Conservation (phyloP, 1,140 invertebrate genomes). For the Sitobion miscanthi region DNA sequence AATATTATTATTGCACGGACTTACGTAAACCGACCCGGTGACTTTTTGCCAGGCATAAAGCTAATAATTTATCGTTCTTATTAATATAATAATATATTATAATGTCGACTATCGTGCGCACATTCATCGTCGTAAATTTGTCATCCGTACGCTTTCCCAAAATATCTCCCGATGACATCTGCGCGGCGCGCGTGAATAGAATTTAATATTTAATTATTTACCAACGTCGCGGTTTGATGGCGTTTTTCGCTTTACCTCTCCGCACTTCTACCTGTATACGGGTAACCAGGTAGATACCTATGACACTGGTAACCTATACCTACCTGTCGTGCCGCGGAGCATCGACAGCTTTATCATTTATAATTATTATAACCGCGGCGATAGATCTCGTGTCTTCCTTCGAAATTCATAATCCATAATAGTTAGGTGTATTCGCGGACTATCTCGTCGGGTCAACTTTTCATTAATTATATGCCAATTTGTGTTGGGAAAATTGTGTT, state of each 20-base stretch:
- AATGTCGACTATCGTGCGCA: not conserved
- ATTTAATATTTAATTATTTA: not conserved
- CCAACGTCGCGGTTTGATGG: not conserved
- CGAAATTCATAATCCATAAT: not conserved
- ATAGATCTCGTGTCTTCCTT: not conserved
- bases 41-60: not conserved
- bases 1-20: not conserved
- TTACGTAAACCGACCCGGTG: not conserved
- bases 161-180: not conserved
- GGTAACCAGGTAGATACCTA: too few relatives aligned
- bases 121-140: not conserved
- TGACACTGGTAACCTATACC: too few relatives aligned
- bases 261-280: not conserved
- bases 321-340: not conserved
- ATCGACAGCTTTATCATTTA: not conserved
- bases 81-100: constrained; percentile 3
- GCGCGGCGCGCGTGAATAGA: not conserved
- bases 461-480: too few relatives aligned
- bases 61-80: not conserved
- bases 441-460: too few relatives aligned
- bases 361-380: not conserved
- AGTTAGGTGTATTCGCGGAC: too few relatives aligned
- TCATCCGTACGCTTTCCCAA: constrained; percentile 4
- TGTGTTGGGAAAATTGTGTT: too few relatives aligned
- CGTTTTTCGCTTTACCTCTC: not conserved